These are phyloP conservation scores for Acanthurus lineatus DNA, from an alignment of 2,797 vertebrate genomes.

Conservation along the genomic window DNA sequence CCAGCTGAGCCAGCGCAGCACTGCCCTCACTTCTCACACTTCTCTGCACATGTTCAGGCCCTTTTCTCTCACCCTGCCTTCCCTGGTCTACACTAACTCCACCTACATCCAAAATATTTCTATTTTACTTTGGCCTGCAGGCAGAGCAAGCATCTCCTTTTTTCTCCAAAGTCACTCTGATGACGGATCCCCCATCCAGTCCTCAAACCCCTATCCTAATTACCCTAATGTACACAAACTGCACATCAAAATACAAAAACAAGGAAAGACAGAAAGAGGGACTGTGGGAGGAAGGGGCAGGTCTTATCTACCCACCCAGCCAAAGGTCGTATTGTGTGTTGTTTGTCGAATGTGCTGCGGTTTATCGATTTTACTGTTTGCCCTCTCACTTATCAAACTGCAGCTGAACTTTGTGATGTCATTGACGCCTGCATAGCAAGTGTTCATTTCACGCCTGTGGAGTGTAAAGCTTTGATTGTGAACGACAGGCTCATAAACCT, in stretches of 20 bases:
- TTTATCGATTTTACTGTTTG: constrained; percentile 63
- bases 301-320: constrained; percentile 70
- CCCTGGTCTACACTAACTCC: constrained; percentile 63
- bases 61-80: constrained; percentile 40
- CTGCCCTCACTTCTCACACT: constrained; percentile 43
- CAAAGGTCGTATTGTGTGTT: constrained; percentile 74
- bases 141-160: constrained; percentile 26
- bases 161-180: constrained; percentile 34
- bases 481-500: constrained; percentile 42
- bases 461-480: constrained; percentile 33
- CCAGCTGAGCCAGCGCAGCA: constrained; percentile 18
- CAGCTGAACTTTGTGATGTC: constrained; percentile 72
- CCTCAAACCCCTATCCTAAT: constrained; percentile 34
- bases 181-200: constrained; percentile 10
- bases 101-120: constrained; percentile 63
- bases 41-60: constrained; percentile 39
- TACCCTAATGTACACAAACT: constrained; percentile 15
- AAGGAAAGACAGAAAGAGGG: constrained; percentile 24
- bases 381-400: constrained; percentile 66
- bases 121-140: constrained; percentile 35
- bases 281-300: constrained; percentile 2
- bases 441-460: constrained; percentile 28
- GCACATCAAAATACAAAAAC: constrained; percentile 33
- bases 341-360: constrained; percentile 55
- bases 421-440: constrained; percentile 4